Percentiles rank a stretch among this genome's conserved stretches.
phyloP scores from a whole-genome alignment of 2,113 vertebrate species.

The Peucedramus taeniatus region DNA sequence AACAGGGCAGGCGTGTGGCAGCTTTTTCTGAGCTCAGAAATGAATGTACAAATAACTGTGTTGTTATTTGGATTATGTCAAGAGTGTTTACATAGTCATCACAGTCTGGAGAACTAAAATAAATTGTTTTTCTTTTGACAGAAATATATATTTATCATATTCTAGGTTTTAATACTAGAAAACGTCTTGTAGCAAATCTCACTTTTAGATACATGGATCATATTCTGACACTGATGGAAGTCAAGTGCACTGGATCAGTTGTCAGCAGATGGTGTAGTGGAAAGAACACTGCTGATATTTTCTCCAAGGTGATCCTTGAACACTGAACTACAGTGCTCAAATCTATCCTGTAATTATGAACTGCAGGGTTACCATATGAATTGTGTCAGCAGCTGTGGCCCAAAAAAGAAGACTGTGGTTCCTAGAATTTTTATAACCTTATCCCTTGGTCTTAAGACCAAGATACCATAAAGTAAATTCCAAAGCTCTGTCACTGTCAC shows the following conservation, averaged over 20 bases:
- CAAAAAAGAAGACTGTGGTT: background rate
- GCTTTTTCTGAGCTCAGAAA: background rate
- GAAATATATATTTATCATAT: background rate
- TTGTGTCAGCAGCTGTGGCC: background rate
- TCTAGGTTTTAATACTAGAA: background rate
- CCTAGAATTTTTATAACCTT: background rate
- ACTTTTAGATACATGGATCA: background rate
- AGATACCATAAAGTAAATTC: background rate
- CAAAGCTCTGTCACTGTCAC: background rate
- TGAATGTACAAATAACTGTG: background rate
- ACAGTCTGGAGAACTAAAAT: background rate
- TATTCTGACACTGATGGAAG: background rate
- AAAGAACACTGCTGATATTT: background rate
- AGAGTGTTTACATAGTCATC: background rate
- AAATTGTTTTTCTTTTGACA: background rate
- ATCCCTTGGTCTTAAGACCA: background rate
- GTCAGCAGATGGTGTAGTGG: background rate
- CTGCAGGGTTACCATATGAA: background rate
- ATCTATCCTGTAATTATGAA: background rate
- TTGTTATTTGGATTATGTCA: background rate
- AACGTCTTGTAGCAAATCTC: background rate
- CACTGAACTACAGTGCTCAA: background rate
- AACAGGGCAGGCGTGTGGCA: background rate
- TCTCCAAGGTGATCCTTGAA: background rate
- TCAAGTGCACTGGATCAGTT: background rate